Percentiles rank a stretch among this genome's conserved stretches.
These are phyloP conservation scores for Ypsolopha scabrella DNA, from an alignment of 2,888 invertebrate genomes.

Conservation along the genomic window DNA sequence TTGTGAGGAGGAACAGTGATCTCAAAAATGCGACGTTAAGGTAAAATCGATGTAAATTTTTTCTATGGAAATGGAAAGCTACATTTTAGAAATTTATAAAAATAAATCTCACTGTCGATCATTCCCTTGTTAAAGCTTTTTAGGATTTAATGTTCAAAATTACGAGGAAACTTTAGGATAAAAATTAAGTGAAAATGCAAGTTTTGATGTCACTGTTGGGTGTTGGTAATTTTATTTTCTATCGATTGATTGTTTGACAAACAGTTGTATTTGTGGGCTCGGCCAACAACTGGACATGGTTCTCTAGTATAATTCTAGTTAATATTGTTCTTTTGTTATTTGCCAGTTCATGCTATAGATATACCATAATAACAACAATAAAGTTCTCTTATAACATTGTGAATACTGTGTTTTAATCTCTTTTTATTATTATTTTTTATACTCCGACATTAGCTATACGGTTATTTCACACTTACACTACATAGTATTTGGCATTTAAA, in stretches of 20 bases:
- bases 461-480: too few relatives aligned
- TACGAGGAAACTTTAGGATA: constrained; percentile 23
- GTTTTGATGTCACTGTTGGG: constrained; percentile 43
- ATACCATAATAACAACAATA: constrained; percentile 68
- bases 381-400: constrained; percentile 70
- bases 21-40: constrained; percentile 31
- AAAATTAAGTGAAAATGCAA: constrained; percentile 24
- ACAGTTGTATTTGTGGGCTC: constrained; percentile 19
- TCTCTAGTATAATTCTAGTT: constrained; percentile 60
- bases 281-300: constrained; percentile 50
- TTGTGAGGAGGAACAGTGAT: constrained; percentile 32
- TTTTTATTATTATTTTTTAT: too few relatives aligned
- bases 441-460: too few relatives aligned
- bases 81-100: constrained; percentile 23
- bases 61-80: constrained; percentile 27
- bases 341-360: constrained; percentile 69
- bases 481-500: too few relatives aligned
- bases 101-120: constrained; percentile 29
- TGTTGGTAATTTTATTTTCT: constrained; percentile 12
- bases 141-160: constrained; percentile 45
- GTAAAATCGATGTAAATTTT: constrained; percentile 25
- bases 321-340: constrained; percentile 58
- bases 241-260: constrained; percentile 24
- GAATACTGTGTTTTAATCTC: constrained; percentile 15
- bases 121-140: constrained; percentile 42